phyloP scores from a whole-genome alignment of 2,113 vertebrate genomes.

The Struthio camelus region DNA sequence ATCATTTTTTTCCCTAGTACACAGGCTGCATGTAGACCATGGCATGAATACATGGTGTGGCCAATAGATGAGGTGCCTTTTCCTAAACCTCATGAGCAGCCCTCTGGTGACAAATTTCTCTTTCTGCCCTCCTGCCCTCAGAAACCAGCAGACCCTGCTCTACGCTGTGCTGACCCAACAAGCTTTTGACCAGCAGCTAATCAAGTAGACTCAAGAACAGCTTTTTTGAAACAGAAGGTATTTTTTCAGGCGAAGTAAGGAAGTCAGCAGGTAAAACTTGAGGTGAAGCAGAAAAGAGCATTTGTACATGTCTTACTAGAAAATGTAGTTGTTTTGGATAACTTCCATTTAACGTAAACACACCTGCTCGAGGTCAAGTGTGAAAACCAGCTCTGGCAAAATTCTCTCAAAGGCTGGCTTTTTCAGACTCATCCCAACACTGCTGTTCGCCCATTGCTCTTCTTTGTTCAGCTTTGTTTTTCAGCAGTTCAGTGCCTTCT shows the following conservation, averaged over 20 bases:
- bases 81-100: background rate
- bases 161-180: background rate
- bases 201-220: background rate
- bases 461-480: constrained; percentile 5
- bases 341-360: background rate
- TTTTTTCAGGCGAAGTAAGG: background rate
- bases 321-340: background rate
- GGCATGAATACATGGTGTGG: background rate
- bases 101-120: background rate
- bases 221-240: background rate
- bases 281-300: background rate
- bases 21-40: background rate
- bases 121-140: background rate
- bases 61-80: background rate
- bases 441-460: background rate
- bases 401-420: background rate
- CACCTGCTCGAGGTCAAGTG: background rate
- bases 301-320: background rate
- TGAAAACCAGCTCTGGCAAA: background rate
- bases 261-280: background rate
- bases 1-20: background rate
- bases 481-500: background rate
- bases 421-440: background rate
- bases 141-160: background rate
- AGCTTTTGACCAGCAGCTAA: background rate